Conservation (phyloP, 2,113 vertebrate genomes). For the Chunga burmeisteri region DNA sequence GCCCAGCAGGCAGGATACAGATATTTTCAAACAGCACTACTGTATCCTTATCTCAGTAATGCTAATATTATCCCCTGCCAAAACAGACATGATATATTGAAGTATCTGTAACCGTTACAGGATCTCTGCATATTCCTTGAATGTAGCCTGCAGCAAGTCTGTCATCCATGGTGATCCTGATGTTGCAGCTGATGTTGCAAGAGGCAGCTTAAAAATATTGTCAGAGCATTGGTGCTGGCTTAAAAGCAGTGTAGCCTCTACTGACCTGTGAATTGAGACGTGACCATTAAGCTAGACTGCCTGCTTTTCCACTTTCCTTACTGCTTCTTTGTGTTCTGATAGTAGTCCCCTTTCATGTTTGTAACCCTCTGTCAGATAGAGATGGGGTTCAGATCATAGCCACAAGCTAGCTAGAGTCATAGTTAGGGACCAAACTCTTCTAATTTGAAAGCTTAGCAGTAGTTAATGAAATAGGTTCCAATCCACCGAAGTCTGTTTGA, state of each 20-base stretch:
- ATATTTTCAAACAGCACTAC: neutral
- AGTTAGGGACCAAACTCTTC: neutral
- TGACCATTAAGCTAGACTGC: neutral
- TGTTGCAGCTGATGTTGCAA: neutral
- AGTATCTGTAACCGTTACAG: neutral
- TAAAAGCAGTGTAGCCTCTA: neutral
- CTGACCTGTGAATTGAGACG: neutral
- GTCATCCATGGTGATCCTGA: constrained; percentile 17
- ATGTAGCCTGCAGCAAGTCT: constrained; percentile 43
- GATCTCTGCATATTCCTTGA: constrained; percentile 29
- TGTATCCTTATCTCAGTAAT: constrained; percentile 15
- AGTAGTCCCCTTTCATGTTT: neutral
- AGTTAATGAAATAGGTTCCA: neutral
- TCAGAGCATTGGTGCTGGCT: neutral
- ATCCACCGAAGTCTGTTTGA: neutral
- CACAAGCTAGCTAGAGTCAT: neutral
- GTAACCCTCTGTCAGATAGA: neutral
- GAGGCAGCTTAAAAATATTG: neutral
- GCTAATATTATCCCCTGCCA: constrained; percentile 46
- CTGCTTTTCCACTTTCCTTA: neutral
- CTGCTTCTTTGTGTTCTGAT: neutral
- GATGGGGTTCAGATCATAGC: neutral
- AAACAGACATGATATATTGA: constrained; percentile 10
- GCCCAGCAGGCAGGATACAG: constrained; percentile 9
- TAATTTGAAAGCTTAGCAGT: neutral